Evolutionary conservation across 1,140 invertebrate species (phyloP).

Genomic region (Watersipora subatra): DNA sequence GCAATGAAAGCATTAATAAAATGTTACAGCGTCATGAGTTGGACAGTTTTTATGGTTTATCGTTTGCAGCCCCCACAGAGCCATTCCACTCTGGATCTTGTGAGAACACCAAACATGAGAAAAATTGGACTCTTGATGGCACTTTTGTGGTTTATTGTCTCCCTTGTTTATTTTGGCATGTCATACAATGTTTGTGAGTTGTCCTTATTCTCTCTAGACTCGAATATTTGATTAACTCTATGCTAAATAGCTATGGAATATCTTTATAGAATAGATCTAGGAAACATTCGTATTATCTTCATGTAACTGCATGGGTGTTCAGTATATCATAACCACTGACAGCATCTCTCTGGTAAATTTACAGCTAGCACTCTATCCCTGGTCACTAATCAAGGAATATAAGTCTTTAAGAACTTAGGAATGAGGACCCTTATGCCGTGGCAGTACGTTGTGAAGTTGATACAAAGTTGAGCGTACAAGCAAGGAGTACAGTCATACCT

Average conservation of each 20-base stretch:
- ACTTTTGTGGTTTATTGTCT: background rate
- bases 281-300: background rate
- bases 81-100: background rate
- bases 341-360: too few relatives aligned
- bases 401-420: too few relatives aligned
- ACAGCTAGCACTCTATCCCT: too few relatives aligned
- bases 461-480: too few relatives aligned
- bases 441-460: too few relatives aligned
- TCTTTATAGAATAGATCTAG: background rate
- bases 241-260: background rate
- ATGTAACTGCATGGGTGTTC: too few relatives aligned
- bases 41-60: background rate
- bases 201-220: background rate
- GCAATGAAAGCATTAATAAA: background rate
- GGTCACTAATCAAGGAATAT: too few relatives aligned
- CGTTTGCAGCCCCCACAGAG: background rate
- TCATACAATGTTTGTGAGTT: background rate
- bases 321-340: too few relatives aligned
- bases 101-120: background rate
- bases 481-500: too few relatives aligned
- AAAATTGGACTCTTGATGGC: background rate
- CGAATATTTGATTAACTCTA: background rate
- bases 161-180: background rate
- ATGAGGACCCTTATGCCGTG: too few relatives aligned
- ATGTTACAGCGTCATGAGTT: background rate